Evolutionary conservation across 2,888 invertebrate genomes (phyloP), one percentile per base, ranked within the genome.

Genomic region (Argyresthia goedartella): DNA sequence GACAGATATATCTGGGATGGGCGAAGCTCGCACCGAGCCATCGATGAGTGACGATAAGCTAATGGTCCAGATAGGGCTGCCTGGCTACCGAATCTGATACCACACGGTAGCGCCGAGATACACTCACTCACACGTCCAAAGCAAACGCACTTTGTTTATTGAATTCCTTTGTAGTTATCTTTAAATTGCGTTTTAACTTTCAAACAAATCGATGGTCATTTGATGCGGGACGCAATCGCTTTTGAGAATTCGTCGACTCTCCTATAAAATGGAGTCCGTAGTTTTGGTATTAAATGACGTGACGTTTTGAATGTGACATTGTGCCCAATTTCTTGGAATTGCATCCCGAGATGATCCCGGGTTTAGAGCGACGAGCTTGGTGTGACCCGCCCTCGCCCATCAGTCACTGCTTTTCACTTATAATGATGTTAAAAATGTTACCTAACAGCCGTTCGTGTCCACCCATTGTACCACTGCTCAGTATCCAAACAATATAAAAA

Each of bases 381-480:
- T 39, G 51, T 35, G 48, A 35, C 48, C 48, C 48, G 36, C 15
- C 48, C 48, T n/a, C 13, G 41, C 16, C 69, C 76, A 85, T 85
- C 82, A 81, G 69, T 85, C 84, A 84, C 66, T 58, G 68, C 73
- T 76, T 78, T 81, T 79, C 79, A 82, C 74, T 81, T 85, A 86
- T 86, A 86, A 86, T 85, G 86, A 86, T 86, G 84, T 86, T 82
- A 79, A 81, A 79, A 81, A 82, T 73, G 81, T 84, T 75, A 77
- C 82, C 71, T 79, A 84, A 85, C 81, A 81, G 78, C 64, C 74
- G 67, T 71, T 73, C 76, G 70, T 86, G 84, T 85, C 82, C 81
- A 77, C 81, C 84, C 81, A 85, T 85, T 86, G 84, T 85, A 81
- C 66, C 62, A 58, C 59, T 66, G 69, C 70, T 76, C 80, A 73